These are phyloP conservation scores for Spongilla lacustris DNA, from an alignment of 37 sponge, comb jelly and placozoan genomes.

Conservation along the genomic window DNA sequence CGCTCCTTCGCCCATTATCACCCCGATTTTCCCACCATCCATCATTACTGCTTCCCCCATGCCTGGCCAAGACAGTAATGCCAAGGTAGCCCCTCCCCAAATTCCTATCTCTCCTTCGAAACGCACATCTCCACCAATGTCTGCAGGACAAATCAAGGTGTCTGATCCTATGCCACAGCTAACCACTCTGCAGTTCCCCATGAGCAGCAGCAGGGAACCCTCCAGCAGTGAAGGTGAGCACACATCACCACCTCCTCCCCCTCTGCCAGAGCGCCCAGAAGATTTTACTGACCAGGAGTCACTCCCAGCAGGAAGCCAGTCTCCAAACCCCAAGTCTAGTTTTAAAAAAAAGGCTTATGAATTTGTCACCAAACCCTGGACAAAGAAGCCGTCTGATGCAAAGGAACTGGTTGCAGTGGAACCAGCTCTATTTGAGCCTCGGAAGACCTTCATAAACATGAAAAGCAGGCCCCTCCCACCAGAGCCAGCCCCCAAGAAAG, in stretches of 20 bases:
- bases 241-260: too few species aligned
- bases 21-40: background rate
- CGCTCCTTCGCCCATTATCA: background rate
- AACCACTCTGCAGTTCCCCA: background rate
- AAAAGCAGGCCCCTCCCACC: constrained; percentile 9
- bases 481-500: background rate
- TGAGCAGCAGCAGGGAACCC: too few species aligned
- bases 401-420: background rate
- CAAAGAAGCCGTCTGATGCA: background rate
- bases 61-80: background rate
- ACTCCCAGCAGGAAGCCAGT: too few species aligned
- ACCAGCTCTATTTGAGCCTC: background rate
- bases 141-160: background rate
- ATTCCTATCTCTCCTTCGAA: too few species aligned
- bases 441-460: constrained; percentile 12
- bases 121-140: too few species aligned
- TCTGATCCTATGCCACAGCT: background rate
- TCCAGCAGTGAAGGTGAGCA: too few species aligned
- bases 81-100: too few species aligned
- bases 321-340: too few species aligned
- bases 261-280: too few species aligned
- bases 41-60: background rate
- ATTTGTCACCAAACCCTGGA: background rate
- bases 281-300: background rate
- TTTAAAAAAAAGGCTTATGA: background rate